phyloP scores from a whole-genome alignment of 2,797 vertebrate genomes.

The Chrysocyon brachyurus region DNA sequence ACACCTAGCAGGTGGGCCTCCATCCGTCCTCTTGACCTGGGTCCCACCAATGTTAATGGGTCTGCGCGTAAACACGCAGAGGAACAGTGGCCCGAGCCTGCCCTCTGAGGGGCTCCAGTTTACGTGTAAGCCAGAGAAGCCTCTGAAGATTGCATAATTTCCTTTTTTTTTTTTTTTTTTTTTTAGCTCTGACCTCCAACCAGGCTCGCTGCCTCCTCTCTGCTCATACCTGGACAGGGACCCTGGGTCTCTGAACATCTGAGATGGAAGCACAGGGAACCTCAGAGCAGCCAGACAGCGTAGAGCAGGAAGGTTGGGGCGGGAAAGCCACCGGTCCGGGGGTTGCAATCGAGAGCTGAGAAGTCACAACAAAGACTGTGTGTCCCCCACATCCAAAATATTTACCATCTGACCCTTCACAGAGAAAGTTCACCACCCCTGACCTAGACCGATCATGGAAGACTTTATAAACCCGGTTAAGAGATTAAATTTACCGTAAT shows the following conservation, averaged over 20 bases:
- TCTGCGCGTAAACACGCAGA: rapidly evolving
- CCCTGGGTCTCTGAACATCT: not conserved
- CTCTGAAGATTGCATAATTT: not conserved
- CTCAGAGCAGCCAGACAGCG: no score
- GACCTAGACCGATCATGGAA: not conserved
- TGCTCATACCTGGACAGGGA: not conserved
- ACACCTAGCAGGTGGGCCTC: not conserved
- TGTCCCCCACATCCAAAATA: not conserved
- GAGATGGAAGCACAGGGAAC: not conserved
- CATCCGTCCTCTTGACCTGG: not conserved
- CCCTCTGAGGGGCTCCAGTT: no score
- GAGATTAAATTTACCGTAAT: not conserved
- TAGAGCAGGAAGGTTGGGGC: rapidly evolving
- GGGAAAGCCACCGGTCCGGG: no score
- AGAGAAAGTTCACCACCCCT: no score
- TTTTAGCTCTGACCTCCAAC: not conserved
- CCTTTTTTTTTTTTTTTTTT: no score
- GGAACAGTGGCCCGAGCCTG: not conserved
- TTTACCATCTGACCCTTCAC: not conserved
- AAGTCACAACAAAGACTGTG: not conserved
- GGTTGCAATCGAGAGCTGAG: no score
- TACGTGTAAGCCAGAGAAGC: not conserved
- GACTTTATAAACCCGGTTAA: not conserved
- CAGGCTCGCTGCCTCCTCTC: not conserved
- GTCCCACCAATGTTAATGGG: rapidly evolving